Base-by-base conservation (phyloP, 2,797 vertebrate genomes). In the Oreochromis grahami region DNA sequence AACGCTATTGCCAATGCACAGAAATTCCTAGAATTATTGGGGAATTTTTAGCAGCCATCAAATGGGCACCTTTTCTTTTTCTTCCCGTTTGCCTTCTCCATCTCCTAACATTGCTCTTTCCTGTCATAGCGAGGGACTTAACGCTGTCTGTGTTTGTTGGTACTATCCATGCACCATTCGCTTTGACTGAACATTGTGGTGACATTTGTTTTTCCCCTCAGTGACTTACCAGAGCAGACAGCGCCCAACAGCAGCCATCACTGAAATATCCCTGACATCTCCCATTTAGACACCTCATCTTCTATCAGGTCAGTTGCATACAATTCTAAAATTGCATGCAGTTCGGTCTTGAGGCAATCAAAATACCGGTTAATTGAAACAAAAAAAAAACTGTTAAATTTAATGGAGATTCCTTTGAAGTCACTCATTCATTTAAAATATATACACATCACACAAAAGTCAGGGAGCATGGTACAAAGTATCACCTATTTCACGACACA, bases 181-280 rank as follows among this genome's bases (percentile, higher is more conserved):
- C 65, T 86, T 81, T 87, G 78, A 91, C 78, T 83, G 45, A 87
- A 85, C 77, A 77, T 78, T 72, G 74, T 78, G 85, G 56, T 82
- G 84, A 88, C 88, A 77, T 74, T 74, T 85, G 32, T 81, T 72
- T 80, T 81, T 43, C 12, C 55, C 41, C 51, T 72, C 56, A 3
- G 56, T 55, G 74, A 58, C 34, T 84, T 52, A 80, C 41, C 43
- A 53, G 80, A 84, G 80, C 34, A 60, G 84, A 87, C 86, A 91
- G 79, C 51, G 55, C 52, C 82, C 38, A 78, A 76, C 84, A 87
- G 78, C 77, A 80, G 60, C 58, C 19, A 53, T 45, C 48, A n/a
- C 17, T 76, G 63, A 91, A 68, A 85, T 77, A 80, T 38, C 12
- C 70, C 76, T 87, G 82, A 85, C 85, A 85, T 85, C 26, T 81